Conservation (phyloP, 1,140 invertebrate genomes). For the Popillia japonica region DNA sequence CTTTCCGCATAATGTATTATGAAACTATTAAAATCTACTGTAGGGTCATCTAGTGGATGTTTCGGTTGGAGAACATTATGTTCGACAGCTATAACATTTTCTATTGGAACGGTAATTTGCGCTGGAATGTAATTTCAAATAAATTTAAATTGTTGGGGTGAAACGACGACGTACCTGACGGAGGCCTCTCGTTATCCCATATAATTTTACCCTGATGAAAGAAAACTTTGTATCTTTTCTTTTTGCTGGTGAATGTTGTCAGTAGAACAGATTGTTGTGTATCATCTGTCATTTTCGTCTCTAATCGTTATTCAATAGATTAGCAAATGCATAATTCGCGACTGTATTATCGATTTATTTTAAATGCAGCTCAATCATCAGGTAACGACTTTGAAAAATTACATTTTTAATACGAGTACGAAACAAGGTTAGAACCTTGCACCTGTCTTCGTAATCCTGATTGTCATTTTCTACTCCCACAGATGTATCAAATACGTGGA, state of each 20-base stretch:
- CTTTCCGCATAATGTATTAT: constrained; percentile 71
- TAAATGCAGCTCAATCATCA: background rate
- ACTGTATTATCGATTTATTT: background rate
- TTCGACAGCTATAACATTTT: constrained; percentile 65
- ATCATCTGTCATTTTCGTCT: constrained; percentile 47
- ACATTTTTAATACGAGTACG: background rate
- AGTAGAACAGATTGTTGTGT: constrained; percentile 63
- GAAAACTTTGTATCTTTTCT: constrained; percentile 71
- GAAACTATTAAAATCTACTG: constrained; percentile 64
- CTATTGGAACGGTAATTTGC: constrained; percentile 63
- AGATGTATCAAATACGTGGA: background rate
- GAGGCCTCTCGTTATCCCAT: constrained; percentile 69
- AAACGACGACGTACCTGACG: constrained; percentile 67
- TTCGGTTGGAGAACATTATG: constrained; percentile 59
- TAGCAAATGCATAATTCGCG: background rate
- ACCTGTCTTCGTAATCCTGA: background rate
- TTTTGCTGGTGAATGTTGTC: constrained; percentile 69
- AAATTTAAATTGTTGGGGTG: background rate
- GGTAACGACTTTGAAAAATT: background rate
- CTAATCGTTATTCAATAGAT: background rate
- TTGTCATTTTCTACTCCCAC: background rate
- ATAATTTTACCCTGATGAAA: constrained; percentile 70
- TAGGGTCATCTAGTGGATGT: constrained; percentile 50
- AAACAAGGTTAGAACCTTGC: constrained; percentile 17
- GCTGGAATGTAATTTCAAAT: constrained; percentile 57